Conservation (phyloP, 2,113 vertebrate genomes). For the Bujurquina vittata region DNA sequence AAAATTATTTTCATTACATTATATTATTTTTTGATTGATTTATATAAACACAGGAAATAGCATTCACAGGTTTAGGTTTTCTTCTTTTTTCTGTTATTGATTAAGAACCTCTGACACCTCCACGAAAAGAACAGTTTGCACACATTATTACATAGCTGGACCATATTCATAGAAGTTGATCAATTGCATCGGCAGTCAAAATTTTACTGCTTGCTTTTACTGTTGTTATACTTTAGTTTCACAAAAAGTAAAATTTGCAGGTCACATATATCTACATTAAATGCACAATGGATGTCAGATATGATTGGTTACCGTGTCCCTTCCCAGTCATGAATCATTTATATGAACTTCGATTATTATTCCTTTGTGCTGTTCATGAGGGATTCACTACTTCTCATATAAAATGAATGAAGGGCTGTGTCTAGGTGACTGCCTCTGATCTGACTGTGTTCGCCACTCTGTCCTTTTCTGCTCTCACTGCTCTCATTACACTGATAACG, state of each 20-base stretch:
- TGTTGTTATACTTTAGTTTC: neutral
- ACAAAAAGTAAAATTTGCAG: slow-evolving; percentile 2
- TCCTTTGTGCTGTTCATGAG: slow-evolving; percentile 40
- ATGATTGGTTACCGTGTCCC: slow-evolving; percentile 1
- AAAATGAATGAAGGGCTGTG: slow-evolving; percentile 36
- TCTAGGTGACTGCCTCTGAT: slow-evolving; percentile 10
- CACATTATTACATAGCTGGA: neutral
- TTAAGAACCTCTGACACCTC: neutral
- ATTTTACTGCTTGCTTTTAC: neutral
- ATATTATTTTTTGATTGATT: neutral
- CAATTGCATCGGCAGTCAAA: neutral
- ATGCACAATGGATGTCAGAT: slow-evolving; percentile 37
- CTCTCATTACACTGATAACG: neutral
- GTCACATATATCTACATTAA: slow-evolving; percentile 29
- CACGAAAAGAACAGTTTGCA: neutral
- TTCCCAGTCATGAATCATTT: slow-evolving; percentile 35
- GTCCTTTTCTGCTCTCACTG: neutral
- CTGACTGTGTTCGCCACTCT: neutral
- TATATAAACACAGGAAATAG: neutral
- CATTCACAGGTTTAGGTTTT: neutral
- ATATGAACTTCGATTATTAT: slow-evolving; percentile 42
- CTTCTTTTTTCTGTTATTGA: neutral
- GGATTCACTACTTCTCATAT: slow-evolving; percentile 12
- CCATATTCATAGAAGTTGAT: neutral
- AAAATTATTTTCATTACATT: neutral